These are phyloP conservation scores for Drosophila mauritiana DNA, from an alignment of 1,140 invertebrate species.

Conservation along the genomic window DNA sequence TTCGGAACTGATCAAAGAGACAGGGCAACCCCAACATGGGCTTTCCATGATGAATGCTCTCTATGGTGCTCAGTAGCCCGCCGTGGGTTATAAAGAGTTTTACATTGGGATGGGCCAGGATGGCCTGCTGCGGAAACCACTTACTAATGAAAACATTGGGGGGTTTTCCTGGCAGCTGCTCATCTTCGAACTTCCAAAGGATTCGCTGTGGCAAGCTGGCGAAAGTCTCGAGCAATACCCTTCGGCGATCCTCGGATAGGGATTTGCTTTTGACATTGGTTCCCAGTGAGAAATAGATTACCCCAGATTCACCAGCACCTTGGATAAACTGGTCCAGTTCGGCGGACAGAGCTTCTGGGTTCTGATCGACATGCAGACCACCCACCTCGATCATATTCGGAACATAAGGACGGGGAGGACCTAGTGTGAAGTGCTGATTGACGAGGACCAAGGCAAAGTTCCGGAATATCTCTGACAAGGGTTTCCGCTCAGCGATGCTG, in stretches of 20 bases:
- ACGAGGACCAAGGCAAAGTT: conserved; percentile 66
- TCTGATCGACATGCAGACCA: conserved; percentile 86
- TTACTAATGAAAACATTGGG: conserved; percentile 88
- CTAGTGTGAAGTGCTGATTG: conserved; percentile 75
- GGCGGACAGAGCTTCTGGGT: conserved; percentile 51
- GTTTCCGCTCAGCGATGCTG: conserved; percentile 1
- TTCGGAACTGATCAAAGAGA: conserved; percentile 63
- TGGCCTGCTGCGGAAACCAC: conserved; percentile 85
- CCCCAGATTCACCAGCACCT: conserved; percentile 85
- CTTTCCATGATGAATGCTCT: conserved; percentile 81
- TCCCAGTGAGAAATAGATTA: conserved; percentile 87
- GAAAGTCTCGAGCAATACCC: conserved; percentile 38
- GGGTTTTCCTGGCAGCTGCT: conserved; percentile 65
- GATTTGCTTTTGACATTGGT: conserved; percentile 85
- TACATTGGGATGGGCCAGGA: conserved; percentile 84
- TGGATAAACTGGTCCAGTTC: conserved; percentile 86
- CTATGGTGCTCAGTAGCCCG: conserved; percentile 85
- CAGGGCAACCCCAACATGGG: conserved; percentile 63
- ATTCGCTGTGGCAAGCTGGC: conserved; percentile 76
- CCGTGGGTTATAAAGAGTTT: conserved; percentile 87
- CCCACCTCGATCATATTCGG: conserved; percentile 84
- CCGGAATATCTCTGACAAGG: conserved; percentile 36
- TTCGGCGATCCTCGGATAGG: conserved; percentile 84
- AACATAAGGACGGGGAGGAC: conserved; percentile 61
- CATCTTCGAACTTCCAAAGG: conserved; percentile 86